phyloP scores from a whole-genome alignment of 1,140 invertebrate genomes.

The Sipha flava region DNA sequence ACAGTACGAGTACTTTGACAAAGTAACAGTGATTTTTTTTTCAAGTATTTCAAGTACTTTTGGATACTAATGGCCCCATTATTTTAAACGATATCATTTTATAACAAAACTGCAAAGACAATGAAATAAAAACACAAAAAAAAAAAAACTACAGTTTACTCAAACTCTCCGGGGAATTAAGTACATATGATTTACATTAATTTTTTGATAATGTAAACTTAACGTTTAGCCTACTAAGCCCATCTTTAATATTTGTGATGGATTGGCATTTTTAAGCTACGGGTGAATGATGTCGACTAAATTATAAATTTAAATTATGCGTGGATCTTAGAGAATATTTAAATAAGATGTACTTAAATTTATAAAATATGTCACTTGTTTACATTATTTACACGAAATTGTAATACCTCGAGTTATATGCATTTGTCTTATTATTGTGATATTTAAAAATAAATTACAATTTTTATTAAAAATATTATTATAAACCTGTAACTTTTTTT shows the following conservation, averaged over 20 bases:
- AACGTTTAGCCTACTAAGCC: neutral
- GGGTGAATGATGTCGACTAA: neutral
- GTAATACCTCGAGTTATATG: too few relatives aligned
- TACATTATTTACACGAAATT: too few relatives aligned
- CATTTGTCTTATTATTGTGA: too few relatives aligned
- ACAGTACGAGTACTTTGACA: neutral
- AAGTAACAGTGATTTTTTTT: constrained; percentile 12
- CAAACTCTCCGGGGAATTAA: neutral
- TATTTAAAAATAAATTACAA: too few relatives aligned
- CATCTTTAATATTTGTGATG: neutral
- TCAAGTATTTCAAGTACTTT: neutral
- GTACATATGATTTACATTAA: too few relatives aligned
- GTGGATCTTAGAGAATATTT: neutral
- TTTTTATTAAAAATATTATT: too few relatives aligned
- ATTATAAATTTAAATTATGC: neutral
- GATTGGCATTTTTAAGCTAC: neutral
- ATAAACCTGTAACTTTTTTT: too few relatives aligned
- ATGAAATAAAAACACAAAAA: neutral
- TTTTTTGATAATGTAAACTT: neutral
- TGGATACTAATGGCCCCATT: neutral
- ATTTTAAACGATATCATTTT: constrained; percentile 9
- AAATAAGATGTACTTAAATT: neutral
- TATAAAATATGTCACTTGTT: too few relatives aligned
- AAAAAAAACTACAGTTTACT: neutral
- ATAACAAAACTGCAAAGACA: neutral